Base-by-base conservation (phyloP, 2,797 vertebrate genomes). In the Melanogrammus aeglefinus region DNA sequence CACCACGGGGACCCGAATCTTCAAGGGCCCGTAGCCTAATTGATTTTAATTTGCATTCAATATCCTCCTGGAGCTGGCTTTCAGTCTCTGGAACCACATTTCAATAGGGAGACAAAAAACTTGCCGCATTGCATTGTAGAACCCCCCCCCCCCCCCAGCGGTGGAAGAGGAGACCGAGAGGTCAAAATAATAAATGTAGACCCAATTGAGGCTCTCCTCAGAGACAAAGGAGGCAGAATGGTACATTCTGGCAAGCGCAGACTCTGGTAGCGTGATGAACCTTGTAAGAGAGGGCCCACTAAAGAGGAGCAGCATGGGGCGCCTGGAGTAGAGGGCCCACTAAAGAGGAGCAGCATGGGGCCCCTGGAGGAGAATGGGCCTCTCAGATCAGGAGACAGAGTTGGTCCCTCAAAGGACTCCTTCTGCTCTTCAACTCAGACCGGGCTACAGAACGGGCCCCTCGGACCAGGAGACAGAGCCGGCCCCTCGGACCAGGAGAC, bases 111-210 rank as follows among this genome's bases (percentile, higher is more conserved):
- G 12, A 2, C 80, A 86, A 88, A 90, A 91, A 91, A 88, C 57
- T 81, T 72, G 85, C 93, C 92, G 91, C 89, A 89, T 91, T 92
- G 84, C 92, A 91, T 91, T 66, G 82, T 86, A 94, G 95, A 92
- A 93, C 92, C 31, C 31, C 31, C 92, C 93, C 91, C 85, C 83
- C 82, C 31, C 31, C 31, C 2, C 88, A 91, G 90, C 88, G 85
- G 84, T 77, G 77, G 86, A 80, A 90, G 92, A 91, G 92, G 92
- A 92, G 90, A 91, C 89, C 90, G 87, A 95, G 94, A 96, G 95
- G 95, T 96, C 95, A 95, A 96, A 95, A 95, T 96, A 96, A 96
- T 96, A 96, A 96, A 96, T 96, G 95, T 96, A 95, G 94, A 92
- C 93, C 93, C 94, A 94, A 95, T 94, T 95, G 95, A 95, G 93